Evolutionary conservation across 2,888 invertebrate species (phyloP).

Genomic region (Paralinhomoeus sp.): DNA sequence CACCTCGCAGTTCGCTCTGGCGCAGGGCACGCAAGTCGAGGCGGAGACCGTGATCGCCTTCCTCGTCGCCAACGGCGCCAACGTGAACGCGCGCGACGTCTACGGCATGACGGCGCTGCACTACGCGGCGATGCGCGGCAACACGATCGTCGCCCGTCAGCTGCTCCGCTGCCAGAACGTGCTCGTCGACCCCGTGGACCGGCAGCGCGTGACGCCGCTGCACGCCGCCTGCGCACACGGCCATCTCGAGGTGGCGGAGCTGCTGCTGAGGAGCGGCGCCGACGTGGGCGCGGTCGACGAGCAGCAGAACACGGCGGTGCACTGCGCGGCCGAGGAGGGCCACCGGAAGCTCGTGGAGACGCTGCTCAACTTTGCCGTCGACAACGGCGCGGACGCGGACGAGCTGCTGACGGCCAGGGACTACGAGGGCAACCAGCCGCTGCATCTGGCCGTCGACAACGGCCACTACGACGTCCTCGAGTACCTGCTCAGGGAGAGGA

Average conservation of each 20-base stretch:
- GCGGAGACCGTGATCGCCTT: conserved; percentile 28
- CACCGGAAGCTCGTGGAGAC: conserved; percentile 26
- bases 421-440: conserved; percentile 55
- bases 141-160: conserved; percentile 44
- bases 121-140: conserved; percentile 52
- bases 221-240: conserved; percentile 31
- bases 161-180: conserved; percentile 43
- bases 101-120: conserved; percentile 46
- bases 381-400: conserved; percentile 46
- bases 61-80: conserved; percentile 35
- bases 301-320: conserved; percentile 44
- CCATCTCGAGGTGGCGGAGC: conserved; percentile 27
- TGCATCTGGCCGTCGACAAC: conserved; percentile 68
- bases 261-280: conserved; percentile 48
- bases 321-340: conserved; percentile 57
- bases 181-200: conserved; percentile 38
- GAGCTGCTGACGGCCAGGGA: conserved; percentile 50
- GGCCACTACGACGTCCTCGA: conserved; percentile 44
- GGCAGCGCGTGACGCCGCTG: conserved; percentile 49
- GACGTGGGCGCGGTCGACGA: conserved; percentile 44
- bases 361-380: conserved; percentile 7
- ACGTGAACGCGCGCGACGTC: conserved; percentile 42
- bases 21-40: conserved; percentile 8
- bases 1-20: not conserved
- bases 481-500: conserved; percentile 6